Conservation (phyloP, 2,113 vertebrate genomes). For the Eupsittula cactorum region DNA sequence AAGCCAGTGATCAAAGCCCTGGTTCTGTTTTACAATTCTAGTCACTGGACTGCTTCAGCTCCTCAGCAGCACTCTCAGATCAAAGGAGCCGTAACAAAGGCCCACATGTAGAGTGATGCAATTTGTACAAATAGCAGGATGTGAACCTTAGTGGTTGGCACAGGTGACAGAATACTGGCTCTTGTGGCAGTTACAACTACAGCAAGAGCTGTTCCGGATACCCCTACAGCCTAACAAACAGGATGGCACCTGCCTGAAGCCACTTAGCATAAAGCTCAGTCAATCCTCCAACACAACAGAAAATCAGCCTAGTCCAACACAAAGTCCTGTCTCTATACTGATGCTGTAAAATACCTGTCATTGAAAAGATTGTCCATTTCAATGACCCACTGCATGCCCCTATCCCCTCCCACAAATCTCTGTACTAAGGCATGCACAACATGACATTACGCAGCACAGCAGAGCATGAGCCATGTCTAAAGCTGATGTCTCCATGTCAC, state of each 20-base stretch:
- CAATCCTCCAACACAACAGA: neutral
- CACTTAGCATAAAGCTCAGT: neutral
- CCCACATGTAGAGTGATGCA: neutral
- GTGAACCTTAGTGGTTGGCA: neutral
- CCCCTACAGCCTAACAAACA: neutral
- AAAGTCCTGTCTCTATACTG: neutral
- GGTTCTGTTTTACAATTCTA: neutral
- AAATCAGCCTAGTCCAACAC: neutral
- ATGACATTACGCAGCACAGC: accelerated
- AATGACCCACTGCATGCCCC: neutral
- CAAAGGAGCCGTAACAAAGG: neutral
- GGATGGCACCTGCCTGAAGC: neutral
- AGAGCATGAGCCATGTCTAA: neutral
- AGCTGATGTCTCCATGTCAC: neutral
- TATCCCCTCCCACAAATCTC: neutral
- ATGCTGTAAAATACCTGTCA: neutral
- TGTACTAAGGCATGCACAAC: neutral
- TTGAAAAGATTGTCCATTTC: too few species aligned
- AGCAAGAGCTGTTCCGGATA: neutral
- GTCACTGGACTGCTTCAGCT: neutral
- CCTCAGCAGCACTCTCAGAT: neutral
- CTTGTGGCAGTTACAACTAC: neutral
- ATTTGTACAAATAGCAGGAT: neutral
- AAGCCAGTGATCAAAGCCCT: neutral
- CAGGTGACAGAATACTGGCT: neutral